phyloP scores from a whole-genome alignment of 2,888 invertebrate genomes.

The Drosophila recens region DNA sequence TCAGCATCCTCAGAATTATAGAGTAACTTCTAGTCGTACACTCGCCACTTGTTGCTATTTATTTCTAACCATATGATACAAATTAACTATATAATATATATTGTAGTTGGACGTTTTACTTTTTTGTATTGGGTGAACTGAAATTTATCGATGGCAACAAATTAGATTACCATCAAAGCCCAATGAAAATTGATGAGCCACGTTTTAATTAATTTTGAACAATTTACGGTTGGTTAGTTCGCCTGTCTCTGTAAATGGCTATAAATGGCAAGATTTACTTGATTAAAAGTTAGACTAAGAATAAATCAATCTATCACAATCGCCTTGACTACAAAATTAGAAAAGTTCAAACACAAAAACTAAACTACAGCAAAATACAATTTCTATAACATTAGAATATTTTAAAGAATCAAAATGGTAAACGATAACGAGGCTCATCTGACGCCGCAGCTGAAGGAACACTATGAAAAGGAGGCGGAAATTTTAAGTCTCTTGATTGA shows the following conservation, averaged over 20 bases:
- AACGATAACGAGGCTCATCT: constrained; percentile 53
- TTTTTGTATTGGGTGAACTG: constrained; percentile 14
- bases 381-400: background rate
- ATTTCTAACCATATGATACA: constrained; percentile 17
- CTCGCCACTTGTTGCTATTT: background rate
- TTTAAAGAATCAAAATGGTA: background rate
- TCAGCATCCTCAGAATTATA: background rate
- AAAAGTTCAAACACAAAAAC: background rate
- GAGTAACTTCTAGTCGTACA: constrained; percentile 8
- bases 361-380: background rate
- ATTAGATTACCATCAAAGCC: constrained; percentile 57
- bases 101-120: constrained; percentile 4
- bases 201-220: constrained; percentile 37
- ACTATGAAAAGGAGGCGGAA: constrained; percentile 68
- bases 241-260: constrained; percentile 8
- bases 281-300: constrained; percentile 5
- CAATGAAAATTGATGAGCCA: constrained; percentile 41
- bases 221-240: constrained; percentile 24
- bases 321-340: constrained; percentile 7
- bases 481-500: constrained; percentile 58
- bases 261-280: constrained; percentile 22
- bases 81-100: constrained; percentile 2
- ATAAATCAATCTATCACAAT: constrained; percentile 5
- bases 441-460: constrained; percentile 56
- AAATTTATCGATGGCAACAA: constrained; percentile 48